phyloP scores from a whole-genome alignment of 2,797 vertebrate species.

The Myripristis murdjan region DNA sequence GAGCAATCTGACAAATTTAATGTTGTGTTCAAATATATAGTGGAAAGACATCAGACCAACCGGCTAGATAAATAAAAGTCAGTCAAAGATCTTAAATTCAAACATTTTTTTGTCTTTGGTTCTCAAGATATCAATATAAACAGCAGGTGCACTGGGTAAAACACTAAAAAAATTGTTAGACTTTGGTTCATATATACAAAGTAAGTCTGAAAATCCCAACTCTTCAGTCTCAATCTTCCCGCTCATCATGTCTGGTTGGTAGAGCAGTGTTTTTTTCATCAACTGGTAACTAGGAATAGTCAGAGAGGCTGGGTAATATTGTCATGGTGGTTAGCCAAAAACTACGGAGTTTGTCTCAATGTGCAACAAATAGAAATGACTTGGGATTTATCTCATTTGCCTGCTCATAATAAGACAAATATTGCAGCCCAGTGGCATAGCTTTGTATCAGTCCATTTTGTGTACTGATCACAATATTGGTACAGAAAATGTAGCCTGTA shows the following conservation, averaged over 20 bases:
- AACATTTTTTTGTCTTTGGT: slow-evolving; percentile 49
- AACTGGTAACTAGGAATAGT: no score
- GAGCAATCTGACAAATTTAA: slow-evolving; percentile 26
- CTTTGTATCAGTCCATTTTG: neutral
- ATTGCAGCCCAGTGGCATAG: neutral
- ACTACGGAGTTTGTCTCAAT: slow-evolving; percentile 4
- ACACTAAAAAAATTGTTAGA: slow-evolving; percentile 21
- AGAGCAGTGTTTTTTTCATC: no score
- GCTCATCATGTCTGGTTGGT: neutral
- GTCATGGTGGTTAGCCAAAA: neutral
- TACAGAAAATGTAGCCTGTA: slow-evolving; percentile 9
- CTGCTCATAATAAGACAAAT: neutral
- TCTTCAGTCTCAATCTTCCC: neutral
- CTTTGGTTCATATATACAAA: slow-evolving; percentile 68
- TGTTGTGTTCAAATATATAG: slow-evolving; percentile 29
- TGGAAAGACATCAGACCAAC: slow-evolving; percentile 13
- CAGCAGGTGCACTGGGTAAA: slow-evolving; percentile 41
- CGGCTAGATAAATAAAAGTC: slow-evolving; percentile 25
- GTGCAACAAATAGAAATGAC: neutral
- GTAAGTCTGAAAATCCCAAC: slow-evolving; percentile 35
- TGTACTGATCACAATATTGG: neutral
- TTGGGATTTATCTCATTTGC: neutral
- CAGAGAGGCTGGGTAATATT: neutral
- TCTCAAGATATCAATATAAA: slow-evolving; percentile 43
- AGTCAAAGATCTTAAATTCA: slow-evolving; percentile 16